Conservation (phyloP, 2,797 vertebrate genomes). For the Anguilla anguilla region DNA sequence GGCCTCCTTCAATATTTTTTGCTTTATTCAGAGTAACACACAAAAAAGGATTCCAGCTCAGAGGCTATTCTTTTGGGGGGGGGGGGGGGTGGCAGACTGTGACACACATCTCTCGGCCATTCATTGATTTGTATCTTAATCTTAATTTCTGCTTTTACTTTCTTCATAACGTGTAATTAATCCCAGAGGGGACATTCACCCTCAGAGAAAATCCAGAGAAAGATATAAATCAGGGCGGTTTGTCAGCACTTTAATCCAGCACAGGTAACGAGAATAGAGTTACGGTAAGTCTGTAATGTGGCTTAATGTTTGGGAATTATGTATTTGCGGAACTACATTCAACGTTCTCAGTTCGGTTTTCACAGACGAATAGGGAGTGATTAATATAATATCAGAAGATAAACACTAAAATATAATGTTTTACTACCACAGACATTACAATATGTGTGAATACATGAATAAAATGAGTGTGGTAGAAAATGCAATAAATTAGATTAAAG, state of each 20-base stretch:
- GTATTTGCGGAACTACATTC: not conserved
- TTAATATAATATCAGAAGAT: not conserved
- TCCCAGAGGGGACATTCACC: not conserved
- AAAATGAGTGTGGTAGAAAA: not conserved
- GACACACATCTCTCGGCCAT: too few species aligned
- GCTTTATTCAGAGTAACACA: too few species aligned
- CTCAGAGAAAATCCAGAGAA: not conserved
- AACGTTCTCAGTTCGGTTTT: not conserved
- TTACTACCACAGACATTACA: not conserved
- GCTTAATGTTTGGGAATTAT: not conserved
- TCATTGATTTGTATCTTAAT: too few species aligned
- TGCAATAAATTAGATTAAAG: too few species aligned
- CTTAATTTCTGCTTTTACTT: too few species aligned
- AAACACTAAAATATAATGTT: not conserved
- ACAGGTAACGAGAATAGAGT: not conserved
- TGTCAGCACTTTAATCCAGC: not conserved
- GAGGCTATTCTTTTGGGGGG: too few species aligned
- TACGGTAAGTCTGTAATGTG: not conserved
- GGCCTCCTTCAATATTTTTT: too few species aligned
- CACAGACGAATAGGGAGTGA: not conserved
- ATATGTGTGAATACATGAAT: not conserved
- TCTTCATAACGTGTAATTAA: not conserved
- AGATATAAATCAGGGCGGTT: not conserved
- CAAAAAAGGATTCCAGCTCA: too few species aligned
- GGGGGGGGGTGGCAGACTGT: too few species aligned